Evolutionary conservation across 2,113 vertebrate species (phyloP).

Genomic region (Campylomormyrus tamandua): DNA sequence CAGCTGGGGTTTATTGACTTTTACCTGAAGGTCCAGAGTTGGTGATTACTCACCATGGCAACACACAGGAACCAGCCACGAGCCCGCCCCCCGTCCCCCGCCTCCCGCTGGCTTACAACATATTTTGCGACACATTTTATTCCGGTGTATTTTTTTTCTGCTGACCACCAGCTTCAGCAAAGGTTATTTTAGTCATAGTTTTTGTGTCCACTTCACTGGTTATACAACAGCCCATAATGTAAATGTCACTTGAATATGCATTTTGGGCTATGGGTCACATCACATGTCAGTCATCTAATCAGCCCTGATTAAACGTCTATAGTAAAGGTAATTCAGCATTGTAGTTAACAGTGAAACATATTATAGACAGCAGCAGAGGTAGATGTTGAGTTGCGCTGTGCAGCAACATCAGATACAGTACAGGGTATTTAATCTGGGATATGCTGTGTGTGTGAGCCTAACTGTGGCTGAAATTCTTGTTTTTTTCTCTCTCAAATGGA

Average conservation of each 20-base stretch:
- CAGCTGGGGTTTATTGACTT: slow-evolving; percentile 4
- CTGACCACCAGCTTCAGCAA: background rate
- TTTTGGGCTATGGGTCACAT: background rate
- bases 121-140: background rate
- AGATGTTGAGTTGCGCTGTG: background rate
- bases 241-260: slow-evolving; percentile 15
- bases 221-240: background rate
- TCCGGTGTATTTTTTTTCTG: background rate
- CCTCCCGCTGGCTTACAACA: background rate
- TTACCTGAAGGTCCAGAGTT: background rate
- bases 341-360: background rate
- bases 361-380: background rate
- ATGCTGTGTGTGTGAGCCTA: background rate
- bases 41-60: slow-evolving; percentile 4
- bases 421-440: background rate
- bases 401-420: background rate
- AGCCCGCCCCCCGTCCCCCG: background rate
- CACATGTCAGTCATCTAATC: background rate
- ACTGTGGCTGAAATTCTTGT: background rate
- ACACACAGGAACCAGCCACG: background rate
- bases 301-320: background rate
- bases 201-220: background rate
- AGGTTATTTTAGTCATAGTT: slow-evolving; percentile 1
- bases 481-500: background rate
- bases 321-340: background rate